Evolutionary conservation across 2,888 invertebrate genomes (phyloP).

Genomic region (Heterodera filipjevi): DNA sequence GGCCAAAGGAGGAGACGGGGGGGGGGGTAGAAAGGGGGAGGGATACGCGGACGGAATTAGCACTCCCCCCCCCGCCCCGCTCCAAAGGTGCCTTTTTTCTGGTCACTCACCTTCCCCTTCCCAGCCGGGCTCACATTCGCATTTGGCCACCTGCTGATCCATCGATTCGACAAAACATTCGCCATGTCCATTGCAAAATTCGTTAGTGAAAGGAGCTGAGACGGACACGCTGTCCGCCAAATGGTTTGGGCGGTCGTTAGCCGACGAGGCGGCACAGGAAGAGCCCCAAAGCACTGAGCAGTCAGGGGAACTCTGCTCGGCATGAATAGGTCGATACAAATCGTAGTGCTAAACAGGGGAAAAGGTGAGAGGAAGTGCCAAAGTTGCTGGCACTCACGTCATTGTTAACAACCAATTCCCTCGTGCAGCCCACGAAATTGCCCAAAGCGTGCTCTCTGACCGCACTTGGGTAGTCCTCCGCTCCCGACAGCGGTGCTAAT

Average conservation of each 20-base stretch:
- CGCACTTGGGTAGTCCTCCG: slow-evolving; percentile 31
- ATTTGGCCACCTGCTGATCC: slow-evolving; percentile 69
- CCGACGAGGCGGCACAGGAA: slow-evolving; percentile 69
- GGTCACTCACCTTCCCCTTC: slow-evolving; percentile 72
- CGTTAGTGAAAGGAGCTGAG: neutral
- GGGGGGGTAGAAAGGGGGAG: too few relatives aligned
- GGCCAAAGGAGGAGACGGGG: too few relatives aligned
- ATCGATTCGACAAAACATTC: slow-evolving; percentile 56
- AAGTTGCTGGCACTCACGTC: slow-evolving; percentile 62
- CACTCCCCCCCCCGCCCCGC: too few relatives aligned
- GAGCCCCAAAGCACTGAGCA: slow-evolving; percentile 33
- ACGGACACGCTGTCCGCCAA: neutral
- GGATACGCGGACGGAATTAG: too few relatives aligned
- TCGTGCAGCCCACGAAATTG: slow-evolving; percentile 92
- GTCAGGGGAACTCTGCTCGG: slow-evolving; percentile 65
- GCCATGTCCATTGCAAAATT: slow-evolving; percentile 56
- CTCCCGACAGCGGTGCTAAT: slow-evolving; percentile 68
- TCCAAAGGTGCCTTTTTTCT: neutral
- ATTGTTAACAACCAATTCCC: slow-evolving; percentile 92
- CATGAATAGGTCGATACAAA: slow-evolving; percentile 80
- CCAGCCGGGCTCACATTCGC: slow-evolving; percentile 93
- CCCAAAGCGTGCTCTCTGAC: slow-evolving; percentile 38
- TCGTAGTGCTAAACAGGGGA: slow-evolving; percentile 80
- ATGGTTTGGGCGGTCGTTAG: slow-evolving; percentile 68
- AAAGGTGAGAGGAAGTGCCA: neutral